Conservation (phyloP, 2,797 vertebrate species). For the Urocyon cinereoargenteus region DNA sequence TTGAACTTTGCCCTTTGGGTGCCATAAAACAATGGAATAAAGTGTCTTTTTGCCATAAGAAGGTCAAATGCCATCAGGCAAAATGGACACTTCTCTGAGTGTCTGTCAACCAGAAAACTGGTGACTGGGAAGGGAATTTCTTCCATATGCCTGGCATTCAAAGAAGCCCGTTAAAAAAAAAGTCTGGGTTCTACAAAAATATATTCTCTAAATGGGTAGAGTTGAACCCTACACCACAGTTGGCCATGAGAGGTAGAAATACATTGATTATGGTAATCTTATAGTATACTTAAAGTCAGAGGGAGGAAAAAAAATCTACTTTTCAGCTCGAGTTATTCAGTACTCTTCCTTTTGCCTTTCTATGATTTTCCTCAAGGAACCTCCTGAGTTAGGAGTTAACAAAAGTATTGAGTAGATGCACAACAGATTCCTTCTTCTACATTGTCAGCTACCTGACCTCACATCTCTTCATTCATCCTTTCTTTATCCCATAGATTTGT, state of each 20-base stretch:
- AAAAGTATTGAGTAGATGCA: neutral
- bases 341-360: conserved; percentile 22
- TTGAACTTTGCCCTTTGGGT: conserved; percentile 47
- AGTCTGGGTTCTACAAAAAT: neutral
- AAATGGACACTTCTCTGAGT: conserved; percentile 5
- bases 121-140: neutral
- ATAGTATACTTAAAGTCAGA: neutral
- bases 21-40: conserved; percentile 32
- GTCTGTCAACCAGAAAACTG: neutral
- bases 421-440: neutral
- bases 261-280: neutral
- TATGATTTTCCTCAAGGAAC: neutral
- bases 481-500: neutral
- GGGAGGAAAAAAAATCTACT: neutral
- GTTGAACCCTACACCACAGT: neutral
- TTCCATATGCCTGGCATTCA: conserved; percentile 16
- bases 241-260: conserved; percentile 21
- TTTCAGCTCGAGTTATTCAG: neutral
- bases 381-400: neutral
- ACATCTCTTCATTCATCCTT: neutral
- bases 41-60: conserved; percentile 15
- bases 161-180: neutral
- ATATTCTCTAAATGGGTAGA: neutral
- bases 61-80: neutral
- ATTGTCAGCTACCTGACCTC: neutral